Conservation (phyloP, 2,113 vertebrate genomes). For the Boleophthalmus pectinirostris region DNA sequence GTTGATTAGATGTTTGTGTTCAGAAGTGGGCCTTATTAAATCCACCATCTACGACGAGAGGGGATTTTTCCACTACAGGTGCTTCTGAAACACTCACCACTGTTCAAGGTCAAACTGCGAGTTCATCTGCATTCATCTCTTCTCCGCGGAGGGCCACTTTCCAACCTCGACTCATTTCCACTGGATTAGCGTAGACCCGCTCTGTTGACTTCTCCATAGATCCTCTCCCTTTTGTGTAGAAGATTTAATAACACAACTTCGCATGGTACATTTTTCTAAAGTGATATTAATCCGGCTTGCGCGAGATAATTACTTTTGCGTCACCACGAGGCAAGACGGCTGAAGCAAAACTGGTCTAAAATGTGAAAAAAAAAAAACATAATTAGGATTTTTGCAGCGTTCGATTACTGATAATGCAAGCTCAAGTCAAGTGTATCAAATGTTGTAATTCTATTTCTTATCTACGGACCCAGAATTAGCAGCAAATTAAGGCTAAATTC, state of each 20-base stretch:
- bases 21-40: neutral
- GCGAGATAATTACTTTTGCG: slow-evolving; percentile 41
- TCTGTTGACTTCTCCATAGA: neutral
- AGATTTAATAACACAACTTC: slow-evolving; percentile 33
- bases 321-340: slow-evolving; percentile 16
- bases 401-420: slow-evolving; percentile 20
- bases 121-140: neutral
- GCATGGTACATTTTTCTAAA: slow-evolving; percentile 34
- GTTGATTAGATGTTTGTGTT: neutral
- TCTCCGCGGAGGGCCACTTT: neutral
- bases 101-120: neutral
- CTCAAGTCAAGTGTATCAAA: slow-evolving; percentile 23
- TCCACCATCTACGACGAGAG: neutral
- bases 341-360: slow-evolving; percentile 37
- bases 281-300: slow-evolving; percentile 25
- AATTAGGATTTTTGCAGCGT: slow-evolving; percentile 28
- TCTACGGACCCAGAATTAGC: slow-evolving; percentile 27
- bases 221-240: slow-evolving; percentile 12
- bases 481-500: slow-evolving; percentile 17
- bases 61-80: neutral
- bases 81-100: neutral
- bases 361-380: slow-evolving; percentile 24
- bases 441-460: slow-evolving; percentile 31
- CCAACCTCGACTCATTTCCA: slow-evolving; percentile 4
- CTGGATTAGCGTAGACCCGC: slow-evolving; percentile 7